A percentile compares a stretch with the other conserved stretches of the same genome.
Conservation (phyloP, 1,140 invertebrate genomes). For the Drosophila repletoides region DNA sequence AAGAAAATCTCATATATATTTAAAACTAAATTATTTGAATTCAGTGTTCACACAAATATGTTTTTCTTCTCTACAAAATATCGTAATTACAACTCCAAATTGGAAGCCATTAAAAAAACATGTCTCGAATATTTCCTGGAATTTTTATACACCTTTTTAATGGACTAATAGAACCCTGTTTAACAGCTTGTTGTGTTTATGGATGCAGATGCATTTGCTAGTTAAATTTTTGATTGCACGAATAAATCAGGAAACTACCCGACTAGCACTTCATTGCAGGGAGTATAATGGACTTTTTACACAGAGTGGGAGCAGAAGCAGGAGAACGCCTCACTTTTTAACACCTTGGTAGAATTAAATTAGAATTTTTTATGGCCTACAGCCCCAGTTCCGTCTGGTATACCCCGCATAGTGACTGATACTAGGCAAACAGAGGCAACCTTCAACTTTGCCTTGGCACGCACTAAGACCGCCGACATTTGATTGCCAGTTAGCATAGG, state of each 20-base stretch:
- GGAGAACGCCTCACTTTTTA: constrained; percentile 40
- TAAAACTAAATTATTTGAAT: too few species aligned
- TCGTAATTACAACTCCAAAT: too few species aligned
- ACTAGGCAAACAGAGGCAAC: constrained; percentile 29
- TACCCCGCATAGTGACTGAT: not conserved
- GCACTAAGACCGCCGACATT: constrained; percentile 26
- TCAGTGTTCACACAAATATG: too few species aligned
- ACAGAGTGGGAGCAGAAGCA: too few species aligned
- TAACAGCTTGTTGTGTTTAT: constrained; percentile 26
- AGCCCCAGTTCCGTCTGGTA: not conserved
- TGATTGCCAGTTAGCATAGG: not conserved
- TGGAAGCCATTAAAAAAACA: too few species aligned
- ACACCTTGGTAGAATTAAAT: constrained; percentile 40
- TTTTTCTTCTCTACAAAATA: too few species aligned
- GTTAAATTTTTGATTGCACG: constrained; percentile 30
- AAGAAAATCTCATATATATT: too few species aligned
- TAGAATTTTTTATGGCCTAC: constrained; percentile 48
- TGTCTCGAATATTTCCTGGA: not conserved
- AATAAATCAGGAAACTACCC: constrained; percentile 16
- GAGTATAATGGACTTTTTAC: not conserved
- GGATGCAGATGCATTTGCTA: constrained; percentile 23
- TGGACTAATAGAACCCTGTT: not conserved
- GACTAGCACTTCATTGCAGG: constrained; percentile 34
- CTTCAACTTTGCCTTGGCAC: constrained; percentile 25
- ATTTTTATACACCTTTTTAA: constrained; percentile 4